Base-by-base conservation (phyloP, 1,140 invertebrate genomes). In the Linepithema humile region DNA sequence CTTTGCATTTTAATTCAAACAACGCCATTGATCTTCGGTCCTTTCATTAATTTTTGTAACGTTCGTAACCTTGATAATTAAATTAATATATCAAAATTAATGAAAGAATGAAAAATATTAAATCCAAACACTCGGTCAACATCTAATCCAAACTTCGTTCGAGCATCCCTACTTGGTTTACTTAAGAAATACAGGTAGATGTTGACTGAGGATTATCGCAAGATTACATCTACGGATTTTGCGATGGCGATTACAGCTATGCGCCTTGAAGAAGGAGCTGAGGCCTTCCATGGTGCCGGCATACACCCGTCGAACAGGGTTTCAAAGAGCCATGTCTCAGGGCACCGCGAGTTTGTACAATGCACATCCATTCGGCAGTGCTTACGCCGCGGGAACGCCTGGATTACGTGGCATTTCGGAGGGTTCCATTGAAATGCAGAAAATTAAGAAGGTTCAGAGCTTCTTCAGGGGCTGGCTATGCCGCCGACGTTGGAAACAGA, bases 361-460 rank as follows among this genome's bases (percentile, higher is more conserved):
- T 9, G 67, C n/a, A 12, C 62, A 74, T 2, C 7, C 7, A n/a
- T 64, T 53, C 1, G 65, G 26, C 2, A 65, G 50, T 3, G n/a
- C 0, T 40, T 86, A 92, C 9, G 84, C 85, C 7, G 84, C 87
- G 1, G 85, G 80, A 1, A 29, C 43, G 15, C 35, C 57, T 5
- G 88, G 91, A 38, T 90, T 88, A 82, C 88, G 85, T 10, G 85
- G 74, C 2, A 90, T 91, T 40, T 65, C 91, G 0, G 95, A 96
- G 26, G 96, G 97, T 53, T 96, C 97, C 1, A 95, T 96, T 48
- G 97, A 98, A 90, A 95, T 96, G 94, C 96, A 95, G 72, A 98
- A 99, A 95, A 98, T 99, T 82, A 98, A 98, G 93, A 99, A 99
- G 95, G 98, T 99, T 23, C 97, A 99, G 94, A 98, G 98, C 91